A percentile compares a stretch with the other conserved stretches of the same genome.
Evolutionary conservation across 1,140 invertebrate genomes (phyloP).

Genomic region (Bombus impatiens): DNA sequence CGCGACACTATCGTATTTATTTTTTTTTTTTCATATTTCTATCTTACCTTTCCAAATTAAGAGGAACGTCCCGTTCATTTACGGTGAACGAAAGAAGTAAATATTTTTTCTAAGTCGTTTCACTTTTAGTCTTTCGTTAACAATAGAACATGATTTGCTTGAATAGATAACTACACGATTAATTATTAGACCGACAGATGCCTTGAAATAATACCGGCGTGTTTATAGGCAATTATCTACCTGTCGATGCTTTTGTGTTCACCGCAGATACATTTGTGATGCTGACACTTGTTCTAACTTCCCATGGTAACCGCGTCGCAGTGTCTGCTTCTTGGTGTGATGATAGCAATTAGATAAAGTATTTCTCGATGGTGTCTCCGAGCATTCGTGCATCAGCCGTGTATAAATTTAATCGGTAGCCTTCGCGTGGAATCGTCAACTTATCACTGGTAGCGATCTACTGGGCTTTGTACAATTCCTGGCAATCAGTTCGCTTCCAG

Average conservation of each 20-base stretch:
- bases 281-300: constrained; percentile 1
- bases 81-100: neutral
- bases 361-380: neutral
- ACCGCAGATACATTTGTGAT: neutral
- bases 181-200: neutral
- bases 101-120: neutral
- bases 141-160: neutral
- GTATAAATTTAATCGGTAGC: constrained; percentile 46
- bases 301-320: neutral
- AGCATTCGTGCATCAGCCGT: neutral
- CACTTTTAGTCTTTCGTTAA: neutral
- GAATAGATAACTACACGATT: neutral
- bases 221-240: neutral
- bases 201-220: no score
- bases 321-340: neutral
- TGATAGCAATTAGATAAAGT: constrained; percentile 37
- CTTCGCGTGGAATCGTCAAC: constrained; percentile 42
- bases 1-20: neutral
- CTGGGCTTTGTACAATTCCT: constrained; percentile 7
- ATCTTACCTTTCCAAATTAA: neutral
- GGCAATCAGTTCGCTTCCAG: constrained; percentile 3
- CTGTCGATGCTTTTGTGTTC: neutral
- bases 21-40: neutral
- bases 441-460: constrained; percentile 29
- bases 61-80: neutral